A percentile compares a stretch with the other conserved stretches of the same genome.
Conservation (phyloP, 2,888 invertebrate species). For the Pyrochroa serraticornis region DNA sequence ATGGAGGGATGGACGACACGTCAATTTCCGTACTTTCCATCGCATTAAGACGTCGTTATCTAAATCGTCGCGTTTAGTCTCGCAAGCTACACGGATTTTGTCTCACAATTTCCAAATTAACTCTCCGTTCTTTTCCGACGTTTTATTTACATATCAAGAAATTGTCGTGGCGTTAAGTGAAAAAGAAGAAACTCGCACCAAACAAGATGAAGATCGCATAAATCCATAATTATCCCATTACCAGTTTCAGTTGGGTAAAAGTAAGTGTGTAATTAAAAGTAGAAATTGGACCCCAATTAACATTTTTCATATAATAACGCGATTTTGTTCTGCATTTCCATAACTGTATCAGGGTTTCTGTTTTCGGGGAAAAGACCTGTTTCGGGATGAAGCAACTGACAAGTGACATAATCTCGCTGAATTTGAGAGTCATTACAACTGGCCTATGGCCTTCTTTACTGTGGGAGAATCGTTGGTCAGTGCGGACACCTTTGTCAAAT, state of each 20-base stretch:
- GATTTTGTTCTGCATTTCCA: not conserved
- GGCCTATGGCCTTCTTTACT: slow-evolving; percentile 44
- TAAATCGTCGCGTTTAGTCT: slow-evolving; percentile 49
- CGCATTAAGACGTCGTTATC: slow-evolving; percentile 45
- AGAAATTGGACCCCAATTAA: slow-evolving; percentile 8
- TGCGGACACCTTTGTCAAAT: slow-evolving; percentile 28
- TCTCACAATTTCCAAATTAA: slow-evolving; percentile 45
- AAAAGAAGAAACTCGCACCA: not conserved
- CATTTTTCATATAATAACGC: not conserved
- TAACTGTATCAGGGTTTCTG: not conserved
- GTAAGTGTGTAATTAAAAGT: slow-evolving; percentile 7
- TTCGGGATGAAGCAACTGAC: not conserved
- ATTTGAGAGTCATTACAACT: slow-evolving; percentile 42
- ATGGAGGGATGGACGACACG: too few relatives aligned
- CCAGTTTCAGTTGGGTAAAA: slow-evolving; percentile 10
- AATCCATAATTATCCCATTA: slow-evolving; percentile 3
- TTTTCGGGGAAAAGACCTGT: not conserved
- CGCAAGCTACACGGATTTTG: slow-evolving; percentile 42
- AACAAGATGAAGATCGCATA: not conserved
- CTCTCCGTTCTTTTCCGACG: not conserved
- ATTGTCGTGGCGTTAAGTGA: slow-evolving; percentile 9
- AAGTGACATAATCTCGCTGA: slow-evolving; percentile 39
- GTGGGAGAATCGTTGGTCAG: slow-evolving; percentile 44
- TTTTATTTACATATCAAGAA: slow-evolving; percentile 1
- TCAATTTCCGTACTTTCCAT: slow-evolving; percentile 20